Percentiles rank a stretch among this genome's conserved stretches.
phyloP scores from a whole-genome alignment of 2,113 vertebrate genomes.

The Azemiops feae region DNA sequence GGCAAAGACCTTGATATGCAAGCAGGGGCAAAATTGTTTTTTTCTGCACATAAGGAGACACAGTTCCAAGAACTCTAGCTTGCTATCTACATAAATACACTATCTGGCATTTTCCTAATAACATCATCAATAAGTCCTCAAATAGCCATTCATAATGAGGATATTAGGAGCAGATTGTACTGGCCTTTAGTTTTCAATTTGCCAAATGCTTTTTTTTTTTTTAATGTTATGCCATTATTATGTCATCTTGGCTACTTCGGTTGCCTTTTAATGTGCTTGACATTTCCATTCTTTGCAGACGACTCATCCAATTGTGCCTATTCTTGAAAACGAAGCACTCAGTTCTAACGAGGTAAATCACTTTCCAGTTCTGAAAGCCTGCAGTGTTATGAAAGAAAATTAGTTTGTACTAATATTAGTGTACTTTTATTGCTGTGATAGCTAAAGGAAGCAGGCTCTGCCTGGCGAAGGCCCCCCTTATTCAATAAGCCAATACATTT shows the following conservation, averaged over 20 bases:
- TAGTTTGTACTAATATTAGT: not conserved
- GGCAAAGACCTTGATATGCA: not conserved
- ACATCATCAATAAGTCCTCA: no score
- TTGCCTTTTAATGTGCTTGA: conserved; percentile 19
- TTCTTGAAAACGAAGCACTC: conserved; percentile 76
- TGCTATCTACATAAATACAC: not conserved
- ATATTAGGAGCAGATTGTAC: not conserved
- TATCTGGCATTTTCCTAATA: not conserved
- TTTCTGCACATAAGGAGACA: not conserved
- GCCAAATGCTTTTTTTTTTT: not conserved
- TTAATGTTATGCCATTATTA: conserved; percentile 4
- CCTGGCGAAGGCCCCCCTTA: not conserved
- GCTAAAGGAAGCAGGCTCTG: not conserved
- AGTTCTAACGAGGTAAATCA: conserved; percentile 70
- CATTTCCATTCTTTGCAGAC: conserved; percentile 60
- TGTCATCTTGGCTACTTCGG: not conserved
- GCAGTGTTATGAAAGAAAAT: not conserved
- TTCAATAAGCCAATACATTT: not conserved
- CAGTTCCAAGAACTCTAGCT: not conserved
- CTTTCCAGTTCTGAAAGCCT: conserved; percentile 14
- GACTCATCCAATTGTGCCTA: conserved; percentile 71
- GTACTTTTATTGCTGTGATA: conserved; percentile 11
- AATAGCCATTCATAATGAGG: not conserved
- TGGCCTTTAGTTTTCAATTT: not conserved
- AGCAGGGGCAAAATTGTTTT: not conserved